Conservation (phyloP, 2,113 vertebrate genomes). For the Malurus melanocephalus region DNA sequence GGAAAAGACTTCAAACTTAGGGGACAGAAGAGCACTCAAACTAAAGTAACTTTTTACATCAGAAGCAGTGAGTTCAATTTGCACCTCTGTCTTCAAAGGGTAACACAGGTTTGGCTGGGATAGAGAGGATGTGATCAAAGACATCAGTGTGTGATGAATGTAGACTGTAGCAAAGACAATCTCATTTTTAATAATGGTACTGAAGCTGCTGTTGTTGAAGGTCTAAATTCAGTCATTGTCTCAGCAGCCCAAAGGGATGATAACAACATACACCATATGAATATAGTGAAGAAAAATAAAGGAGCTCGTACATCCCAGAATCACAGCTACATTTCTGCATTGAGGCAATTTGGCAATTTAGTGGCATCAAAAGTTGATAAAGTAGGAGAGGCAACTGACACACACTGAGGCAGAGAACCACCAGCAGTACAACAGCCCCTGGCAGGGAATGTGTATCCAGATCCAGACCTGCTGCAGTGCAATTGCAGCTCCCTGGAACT, state of each 20-base stretch:
- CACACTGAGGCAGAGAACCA: not conserved
- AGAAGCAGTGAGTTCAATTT: not conserved
- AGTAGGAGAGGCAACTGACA: not conserved
- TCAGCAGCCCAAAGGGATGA: not conserved
- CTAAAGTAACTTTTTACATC: not conserved
- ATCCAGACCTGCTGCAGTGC: not conserved
- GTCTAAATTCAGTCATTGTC: not conserved
- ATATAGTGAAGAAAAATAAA: not conserved
- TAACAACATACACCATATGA: not conserved
- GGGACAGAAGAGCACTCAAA: not conserved
- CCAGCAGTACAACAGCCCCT: not conserved
- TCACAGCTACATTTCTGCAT: not conserved
- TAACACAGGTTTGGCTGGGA: not conserved
- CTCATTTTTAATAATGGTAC: not conserved
- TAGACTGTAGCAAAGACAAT: not conserved
- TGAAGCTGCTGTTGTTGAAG: not conserved
- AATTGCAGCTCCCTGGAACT: not conserved
- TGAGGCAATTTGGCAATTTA: not conserved
- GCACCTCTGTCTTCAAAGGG: not conserved
- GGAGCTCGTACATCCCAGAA: not conserved
- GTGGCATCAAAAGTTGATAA: not conserved
- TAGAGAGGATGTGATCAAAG: not conserved
- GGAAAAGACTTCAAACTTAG: not conserved
- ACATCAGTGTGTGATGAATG: not conserved
- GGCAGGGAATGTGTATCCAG: not conserved